Evolutionary conservation across 2,888 invertebrate species (phyloP).

Genomic region (Rhingia rostrata): DNA sequence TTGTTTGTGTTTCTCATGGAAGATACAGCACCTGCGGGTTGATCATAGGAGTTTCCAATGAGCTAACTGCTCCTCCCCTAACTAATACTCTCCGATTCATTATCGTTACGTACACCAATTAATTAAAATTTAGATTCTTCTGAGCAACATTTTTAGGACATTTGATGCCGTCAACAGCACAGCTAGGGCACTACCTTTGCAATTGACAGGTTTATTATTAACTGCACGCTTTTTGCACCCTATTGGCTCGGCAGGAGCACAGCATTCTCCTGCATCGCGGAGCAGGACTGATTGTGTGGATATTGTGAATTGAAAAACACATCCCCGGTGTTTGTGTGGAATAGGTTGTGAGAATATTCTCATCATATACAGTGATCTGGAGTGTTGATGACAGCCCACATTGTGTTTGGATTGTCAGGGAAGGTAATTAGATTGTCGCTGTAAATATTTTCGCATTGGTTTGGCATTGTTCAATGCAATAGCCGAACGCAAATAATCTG

Average conservation of each 20-base stretch:
- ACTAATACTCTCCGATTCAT: not conserved
- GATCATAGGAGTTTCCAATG: too few relatives aligned
- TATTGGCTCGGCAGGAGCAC: slow-evolving; percentile 38
- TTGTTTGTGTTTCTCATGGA: slow-evolving; percentile 58
- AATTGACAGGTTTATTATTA: slow-evolving; percentile 83
- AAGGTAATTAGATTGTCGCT: slow-evolving; percentile 73
- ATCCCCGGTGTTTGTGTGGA: not conserved
- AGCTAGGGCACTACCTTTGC: slow-evolving; percentile 78
- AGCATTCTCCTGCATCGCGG: slow-evolving; percentile 8
- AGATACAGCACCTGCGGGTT: slow-evolving; percentile 61
- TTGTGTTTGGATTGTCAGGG: slow-evolving; percentile 67
- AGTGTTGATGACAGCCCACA: slow-evolving; percentile 71
- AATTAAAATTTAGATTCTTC: slow-evolving; percentile 64
- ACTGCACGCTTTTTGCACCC: slow-evolving; percentile 78
- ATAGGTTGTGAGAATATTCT: slow-evolving; percentile 42
- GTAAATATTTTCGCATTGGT: slow-evolving; percentile 73
- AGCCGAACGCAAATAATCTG: slow-evolving; percentile 65
- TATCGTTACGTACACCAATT: slow-evolving; percentile 42
- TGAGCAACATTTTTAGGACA: slow-evolving; percentile 56
- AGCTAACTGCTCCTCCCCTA: slow-evolving; percentile 7
- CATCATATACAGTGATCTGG: slow-evolving; percentile 51
- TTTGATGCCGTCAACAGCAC: slow-evolving; percentile 74
- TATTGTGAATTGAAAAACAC: slow-evolving; percentile 2
- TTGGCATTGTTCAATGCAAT: slow-evolving; percentile 60
- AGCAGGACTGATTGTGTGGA: slow-evolving; percentile 31